Conservation (phyloP, 2,113 vertebrate species). For the Amblyornis subalaris region DNA sequence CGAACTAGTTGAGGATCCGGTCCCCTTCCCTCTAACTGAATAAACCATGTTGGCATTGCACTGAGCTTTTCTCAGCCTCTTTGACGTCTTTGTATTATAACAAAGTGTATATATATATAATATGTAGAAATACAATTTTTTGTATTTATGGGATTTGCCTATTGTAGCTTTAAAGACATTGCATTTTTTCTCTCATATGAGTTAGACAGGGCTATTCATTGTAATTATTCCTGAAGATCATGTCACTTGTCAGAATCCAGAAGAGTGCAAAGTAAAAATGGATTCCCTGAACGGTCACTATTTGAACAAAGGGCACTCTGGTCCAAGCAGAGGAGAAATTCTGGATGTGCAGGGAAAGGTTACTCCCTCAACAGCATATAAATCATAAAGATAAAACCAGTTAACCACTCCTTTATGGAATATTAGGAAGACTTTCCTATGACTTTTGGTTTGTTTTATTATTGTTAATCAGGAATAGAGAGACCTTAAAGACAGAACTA, state of each 20-base stretch:
- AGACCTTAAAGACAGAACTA: slow-evolving; percentile 10
- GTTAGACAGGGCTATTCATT: neutral
- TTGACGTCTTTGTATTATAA: neutral
- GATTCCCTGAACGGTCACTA: neutral
- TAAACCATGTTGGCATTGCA: neutral
- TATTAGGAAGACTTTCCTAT: slow-evolving; percentile 5
- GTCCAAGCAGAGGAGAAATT: neutral
- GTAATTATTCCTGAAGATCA: neutral
- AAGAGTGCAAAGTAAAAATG: neutral
- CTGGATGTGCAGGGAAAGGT: neutral
- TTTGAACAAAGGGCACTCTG: neutral
- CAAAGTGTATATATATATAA: too few relatives aligned
- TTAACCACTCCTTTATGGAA: neutral
- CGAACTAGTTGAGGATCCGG: neutral
- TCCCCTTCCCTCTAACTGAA: neutral
- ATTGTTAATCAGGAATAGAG: neutral
- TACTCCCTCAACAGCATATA: neutral
- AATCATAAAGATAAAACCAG: neutral
- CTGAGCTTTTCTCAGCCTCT: neutral
- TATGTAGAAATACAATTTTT: too few relatives aligned
- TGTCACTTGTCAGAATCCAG: neutral
- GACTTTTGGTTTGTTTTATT: slow-evolving; percentile 18
- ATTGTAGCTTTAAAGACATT: neutral
- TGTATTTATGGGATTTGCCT: neutral
- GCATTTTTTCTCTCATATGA: neutral